Conservation (phyloP, 2,797 vertebrate species). For the Falco cherrug region DNA sequence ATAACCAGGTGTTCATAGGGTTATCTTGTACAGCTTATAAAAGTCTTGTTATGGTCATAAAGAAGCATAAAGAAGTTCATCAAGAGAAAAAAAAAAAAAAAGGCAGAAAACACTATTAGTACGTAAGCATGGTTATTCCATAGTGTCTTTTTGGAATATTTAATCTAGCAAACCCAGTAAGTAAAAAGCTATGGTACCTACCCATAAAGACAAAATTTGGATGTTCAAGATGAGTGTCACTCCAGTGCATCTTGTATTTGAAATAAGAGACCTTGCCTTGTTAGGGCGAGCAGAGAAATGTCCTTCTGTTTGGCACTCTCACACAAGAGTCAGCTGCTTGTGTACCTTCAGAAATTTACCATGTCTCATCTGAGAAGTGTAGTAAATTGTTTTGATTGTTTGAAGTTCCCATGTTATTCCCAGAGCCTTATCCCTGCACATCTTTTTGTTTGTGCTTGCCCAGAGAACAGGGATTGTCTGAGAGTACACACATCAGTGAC, state of each 20-base stretch:
- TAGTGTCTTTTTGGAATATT: background rate
- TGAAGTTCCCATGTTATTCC: background rate
- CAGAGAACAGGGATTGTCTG: background rate
- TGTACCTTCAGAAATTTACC: background rate
- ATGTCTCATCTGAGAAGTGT: background rate
- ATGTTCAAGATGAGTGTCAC: background rate
- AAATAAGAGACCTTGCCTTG: background rate
- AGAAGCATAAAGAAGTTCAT: background rate
- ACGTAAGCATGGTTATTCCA: background rate
- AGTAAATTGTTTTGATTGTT: background rate
- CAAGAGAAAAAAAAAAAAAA: background rate
- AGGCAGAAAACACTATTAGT: background rate
- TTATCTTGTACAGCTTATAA: background rate
- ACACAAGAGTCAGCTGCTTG: accelerated
- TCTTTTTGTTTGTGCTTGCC: background rate
- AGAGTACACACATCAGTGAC: background rate
- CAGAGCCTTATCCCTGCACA: background rate
- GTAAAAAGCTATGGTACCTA: background rate
- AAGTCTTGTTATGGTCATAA: background rate
- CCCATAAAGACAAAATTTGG: background rate
- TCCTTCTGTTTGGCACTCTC: background rate
- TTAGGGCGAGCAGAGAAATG: background rate
- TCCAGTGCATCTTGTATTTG: background rate
- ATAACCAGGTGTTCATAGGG: background rate
- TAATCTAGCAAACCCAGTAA: background rate